These are phyloP conservation scores for Drosophila takahashii DNA, from an alignment of 1,140 invertebrate species.

Conservation along the genomic window DNA sequence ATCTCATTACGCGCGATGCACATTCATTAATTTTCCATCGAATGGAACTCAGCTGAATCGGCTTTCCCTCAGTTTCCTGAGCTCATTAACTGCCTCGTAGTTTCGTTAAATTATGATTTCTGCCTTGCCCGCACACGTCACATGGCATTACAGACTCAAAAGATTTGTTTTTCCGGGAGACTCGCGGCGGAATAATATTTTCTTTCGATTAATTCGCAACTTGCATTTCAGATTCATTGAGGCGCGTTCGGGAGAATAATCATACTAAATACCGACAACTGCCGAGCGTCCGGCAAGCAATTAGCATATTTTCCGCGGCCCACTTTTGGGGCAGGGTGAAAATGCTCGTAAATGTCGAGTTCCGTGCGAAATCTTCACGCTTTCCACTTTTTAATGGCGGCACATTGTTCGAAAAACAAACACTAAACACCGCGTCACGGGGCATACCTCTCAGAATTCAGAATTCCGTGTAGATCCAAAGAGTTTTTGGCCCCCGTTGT, in stretches of 20 bases:
- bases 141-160: slow-evolving; percentile 31
- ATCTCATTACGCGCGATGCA: slow-evolving; percentile 26
- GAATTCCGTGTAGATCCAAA: slow-evolving; percentile 16
- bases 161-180: slow-evolving; percentile 14
- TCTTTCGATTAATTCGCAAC: slow-evolving; percentile 49
- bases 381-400: slow-evolving; percentile 60
- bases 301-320: slow-evolving; percentile 59
- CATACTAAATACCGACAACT: slow-evolving; percentile 48
- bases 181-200: slow-evolving; percentile 14
- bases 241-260: slow-evolving; percentile 37
- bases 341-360: slow-evolving; percentile 27
- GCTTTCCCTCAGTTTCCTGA: neutral
- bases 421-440: slow-evolving; percentile 32
- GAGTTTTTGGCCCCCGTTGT: slow-evolving; percentile 12
- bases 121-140: slow-evolving; percentile 40
- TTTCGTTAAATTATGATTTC: slow-evolving; percentile 27
- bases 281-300: slow-evolving; percentile 59
- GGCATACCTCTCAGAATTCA: slow-evolving; percentile 28
- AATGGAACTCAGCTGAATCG: neutral
- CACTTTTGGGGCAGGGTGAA: slow-evolving; percentile 10
- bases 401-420: slow-evolving; percentile 59
- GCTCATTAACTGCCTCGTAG: slow-evolving; percentile 2
- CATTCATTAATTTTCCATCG: slow-evolving; percentile 22
- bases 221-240: slow-evolving; percentile 28
- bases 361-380: slow-evolving; percentile 61